Evolutionary conservation across 2,888 invertebrate genomes (phyloP), one percentile per base, ranked within the genome.

Genomic region (Phragmatobia fuliginosa): DNA sequence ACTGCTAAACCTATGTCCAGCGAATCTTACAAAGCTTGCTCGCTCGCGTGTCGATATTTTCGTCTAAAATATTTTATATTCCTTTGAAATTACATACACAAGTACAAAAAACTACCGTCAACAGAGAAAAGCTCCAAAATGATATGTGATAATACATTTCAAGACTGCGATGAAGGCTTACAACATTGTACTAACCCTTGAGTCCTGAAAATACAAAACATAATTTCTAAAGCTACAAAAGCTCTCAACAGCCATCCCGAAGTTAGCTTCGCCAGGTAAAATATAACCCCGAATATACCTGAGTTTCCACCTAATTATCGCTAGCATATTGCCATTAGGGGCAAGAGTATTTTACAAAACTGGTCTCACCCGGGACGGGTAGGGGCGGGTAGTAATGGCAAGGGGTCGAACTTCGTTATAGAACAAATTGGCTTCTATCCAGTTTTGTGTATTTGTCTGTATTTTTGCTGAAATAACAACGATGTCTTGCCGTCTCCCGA

Each of bases 401-500:
- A 61, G n/a, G 65, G 71, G 71, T 71, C 56, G 64, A 41, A 64
- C 79, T 88, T 87, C 86, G 86, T 88, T 86, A 86, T 82, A 66
- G 80, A 81, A 82, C 82, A 87, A 89, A 89, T 89, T 89, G 89
- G 89, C 87, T 83, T 84, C 82, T 85, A 84, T 88, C 89, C 89
- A 89, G 75, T 75, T 79, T 49, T 80, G 78, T 76, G 79, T 67
- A 41, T 71, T 62, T 66, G 70, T 70, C 64, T 36, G 62, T 85
- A 83, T 86, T 87, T 85, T 83, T 80, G 80, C 72, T 74, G 80
- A 84, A 86, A 87, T 87, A 87, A 88, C 87, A 83, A 79, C 78
- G 77, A 76, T 81, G 75, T 77, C 83, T 77, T 78, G 78, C 72
- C 69, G 72, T 78, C 74, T 73, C 70, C 77, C 80, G 79, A 81